Percentiles rank a stretch among this genome's conserved stretches.
phyloP scores from a whole-genome alignment of 2,797 vertebrate genomes.

The Okamejei kenojei region DNA sequence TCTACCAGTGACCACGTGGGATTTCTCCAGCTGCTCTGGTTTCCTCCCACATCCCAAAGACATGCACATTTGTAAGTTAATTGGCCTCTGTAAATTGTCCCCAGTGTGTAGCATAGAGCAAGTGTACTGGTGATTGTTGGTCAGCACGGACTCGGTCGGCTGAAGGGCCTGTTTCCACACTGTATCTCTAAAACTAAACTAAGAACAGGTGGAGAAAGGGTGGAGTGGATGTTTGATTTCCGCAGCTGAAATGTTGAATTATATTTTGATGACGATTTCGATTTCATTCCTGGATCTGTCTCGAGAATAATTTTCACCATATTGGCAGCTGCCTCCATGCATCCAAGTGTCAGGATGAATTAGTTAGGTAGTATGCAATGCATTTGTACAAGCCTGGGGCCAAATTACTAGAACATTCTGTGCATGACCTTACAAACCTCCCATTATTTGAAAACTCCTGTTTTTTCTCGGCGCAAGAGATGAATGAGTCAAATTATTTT shows the following conservation, averaged over 20 bases:
- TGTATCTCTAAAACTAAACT: too few relatives aligned
- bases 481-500: background rate
- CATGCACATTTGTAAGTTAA: too few relatives aligned
- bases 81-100: too few relatives aligned
- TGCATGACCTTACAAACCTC: too few relatives aligned
- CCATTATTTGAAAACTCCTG: background rate
- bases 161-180: too few relatives aligned
- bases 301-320: conserved; percentile 10
- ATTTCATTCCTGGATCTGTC: background rate
- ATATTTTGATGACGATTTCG: background rate
- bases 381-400: conserved; percentile 26
- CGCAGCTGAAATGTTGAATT: background rate
- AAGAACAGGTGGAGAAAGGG: background rate
- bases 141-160: too few relatives aligned
- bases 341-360: background rate
- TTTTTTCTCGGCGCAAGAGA: background rate
- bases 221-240: background rate
- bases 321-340: background rate
- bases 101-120: too few relatives aligned
- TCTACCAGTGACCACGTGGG: too few relatives aligned
- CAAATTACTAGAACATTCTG: too few relatives aligned
- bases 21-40: too few relatives aligned
- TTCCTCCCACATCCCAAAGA: too few relatives aligned
- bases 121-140: too few relatives aligned
- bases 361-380: background rate